A percentile compares a stretch with the other conserved stretches of the same genome.
Evolutionary conservation across 2,797 vertebrate species (phyloP).

Genomic region (Halcyon leucocephala): DNA sequence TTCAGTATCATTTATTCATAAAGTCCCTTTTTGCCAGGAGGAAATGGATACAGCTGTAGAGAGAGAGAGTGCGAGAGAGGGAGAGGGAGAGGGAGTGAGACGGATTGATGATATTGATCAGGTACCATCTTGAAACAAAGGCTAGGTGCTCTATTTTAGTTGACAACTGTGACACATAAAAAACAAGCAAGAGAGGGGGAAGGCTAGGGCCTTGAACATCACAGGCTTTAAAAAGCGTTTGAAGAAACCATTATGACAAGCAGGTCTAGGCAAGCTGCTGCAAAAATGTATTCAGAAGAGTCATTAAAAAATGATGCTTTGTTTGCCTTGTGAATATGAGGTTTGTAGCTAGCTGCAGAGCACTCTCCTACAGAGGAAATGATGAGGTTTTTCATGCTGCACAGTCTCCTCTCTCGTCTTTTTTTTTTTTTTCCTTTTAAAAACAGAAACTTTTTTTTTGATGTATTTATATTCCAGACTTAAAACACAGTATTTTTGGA

Average conservation of each 20-base stretch:
- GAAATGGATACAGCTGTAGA: conserved; percentile 99
- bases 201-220: conserved; percentile 94
- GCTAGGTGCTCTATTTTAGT: conserved; percentile 91
- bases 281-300: conserved; percentile 91
- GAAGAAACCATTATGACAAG: conserved; percentile 91
- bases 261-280: conserved; percentile 86
- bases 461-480: conserved; percentile 55
- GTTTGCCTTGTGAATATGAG: conserved; percentile 94
- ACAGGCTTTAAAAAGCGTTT: conserved; percentile 88
- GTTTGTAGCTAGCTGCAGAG: conserved; percentile 81
- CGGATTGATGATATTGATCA: conserved; percentile 99
- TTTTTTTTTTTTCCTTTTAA: conserved; percentile 15
- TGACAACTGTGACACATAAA: conserved; percentile 92
- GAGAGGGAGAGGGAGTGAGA: conserved; percentile 84
- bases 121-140: conserved; percentile 97
- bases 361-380: conserved; percentile 79
- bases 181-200: conserved; percentile 88
- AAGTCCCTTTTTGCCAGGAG: conserved; percentile 99
- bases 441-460: conserved; percentile 47
- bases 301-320: conserved; percentile 97
- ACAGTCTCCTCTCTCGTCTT: conserved; percentile 37
- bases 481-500: conserved; percentile 47
- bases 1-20: conserved; percentile 99
- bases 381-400: conserved; percentile 75
- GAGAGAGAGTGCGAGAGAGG: conserved; percentile 81